phyloP scores from a whole-genome alignment of 2,797 vertebrate species.

The Cyclura pinguis region DNA sequence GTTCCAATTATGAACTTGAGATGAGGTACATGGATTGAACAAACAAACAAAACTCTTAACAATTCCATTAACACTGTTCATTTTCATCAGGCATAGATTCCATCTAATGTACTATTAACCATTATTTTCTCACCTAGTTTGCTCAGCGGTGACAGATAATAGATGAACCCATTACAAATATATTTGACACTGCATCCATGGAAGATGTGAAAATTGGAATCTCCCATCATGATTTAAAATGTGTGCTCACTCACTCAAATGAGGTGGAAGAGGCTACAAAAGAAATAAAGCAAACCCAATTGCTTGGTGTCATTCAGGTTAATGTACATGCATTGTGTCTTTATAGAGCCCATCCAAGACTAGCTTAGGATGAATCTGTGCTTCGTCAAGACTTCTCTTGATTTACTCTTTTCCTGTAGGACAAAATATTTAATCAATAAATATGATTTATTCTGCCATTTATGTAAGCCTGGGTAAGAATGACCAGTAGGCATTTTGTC shows the following conservation, averaged over 20 bases:
- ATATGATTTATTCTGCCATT: conserved; percentile 60
- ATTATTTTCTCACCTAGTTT: conserved; percentile 78
- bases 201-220: conserved; percentile 77
- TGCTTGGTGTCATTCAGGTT: conserved; percentile 70
- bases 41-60: conserved; percentile 60
- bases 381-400: conserved; percentile 64
- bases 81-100: conserved; percentile 63
- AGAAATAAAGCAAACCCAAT: conserved; percentile 71
- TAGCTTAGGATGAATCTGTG: conserved; percentile 68
- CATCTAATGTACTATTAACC: conserved; percentile 68
- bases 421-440: conserved; percentile 45
- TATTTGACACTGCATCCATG: conserved; percentile 71
- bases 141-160: conserved; percentile 73
- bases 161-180: conserved; percentile 79
- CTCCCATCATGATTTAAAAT: conserved; percentile 76
- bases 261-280: conserved; percentile 71
- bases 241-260: conserved; percentile 72
- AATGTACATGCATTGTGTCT: conserved; percentile 74
- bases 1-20: conserved; percentile 45
- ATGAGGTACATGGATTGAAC: conserved; percentile 53
- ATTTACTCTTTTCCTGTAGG: not conserved
- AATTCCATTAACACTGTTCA: conserved; percentile 59
- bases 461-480: conserved; percentile 14
- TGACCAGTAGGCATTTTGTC: not conserved
- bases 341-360: conserved; percentile 71